phyloP scores from a whole-genome alignment of 2,797 vertebrate genomes.

The Spea hammondii region DNA sequence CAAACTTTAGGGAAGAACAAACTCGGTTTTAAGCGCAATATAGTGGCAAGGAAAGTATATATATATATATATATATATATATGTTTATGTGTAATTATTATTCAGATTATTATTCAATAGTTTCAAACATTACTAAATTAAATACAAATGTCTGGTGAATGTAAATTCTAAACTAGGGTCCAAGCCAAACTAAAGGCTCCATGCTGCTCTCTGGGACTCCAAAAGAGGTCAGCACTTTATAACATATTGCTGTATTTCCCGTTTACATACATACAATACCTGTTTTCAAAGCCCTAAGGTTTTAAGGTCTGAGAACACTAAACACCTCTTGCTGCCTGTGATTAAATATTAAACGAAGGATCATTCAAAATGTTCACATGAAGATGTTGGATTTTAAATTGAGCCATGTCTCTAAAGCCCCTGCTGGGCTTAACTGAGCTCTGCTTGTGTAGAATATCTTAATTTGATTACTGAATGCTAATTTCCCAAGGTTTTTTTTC shows the following conservation, averaged over 20 bases:
- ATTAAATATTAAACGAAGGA: constrained; percentile 38
- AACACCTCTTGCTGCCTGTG: constrained; percentile 17
- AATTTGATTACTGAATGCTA: constrained; percentile 49
- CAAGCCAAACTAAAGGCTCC: too few species aligned
- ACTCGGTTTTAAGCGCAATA: too few species aligned
- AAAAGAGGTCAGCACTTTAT: neutral
- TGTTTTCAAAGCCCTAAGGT: neutral
- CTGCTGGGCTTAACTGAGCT: constrained; percentile 50
- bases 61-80: too few species aligned
- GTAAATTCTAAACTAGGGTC: too few species aligned
- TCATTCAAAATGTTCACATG: constrained; percentile 31
- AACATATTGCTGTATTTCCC: neutral
- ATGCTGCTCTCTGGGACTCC: neutral
- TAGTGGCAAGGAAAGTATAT: too few species aligned
- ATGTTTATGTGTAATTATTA: too few species aligned
- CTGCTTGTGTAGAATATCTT: constrained; percentile 49
- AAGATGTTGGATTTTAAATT: constrained; percentile 39
- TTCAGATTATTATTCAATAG: too few species aligned
- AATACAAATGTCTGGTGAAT: too few species aligned
- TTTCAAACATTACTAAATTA: too few species aligned
- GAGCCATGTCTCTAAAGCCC: constrained; percentile 30
- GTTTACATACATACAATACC: neutral
- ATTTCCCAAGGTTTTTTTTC: constrained; percentile 40
- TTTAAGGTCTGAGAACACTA: constrained; percentile 8
- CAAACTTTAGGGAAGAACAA: too few species aligned